Percentiles rank a stretch among this genome's conserved stretches.
Evolutionary conservation across 2,888 invertebrate genomes (phyloP).

Genomic region (Ophion ventricosus): DNA sequence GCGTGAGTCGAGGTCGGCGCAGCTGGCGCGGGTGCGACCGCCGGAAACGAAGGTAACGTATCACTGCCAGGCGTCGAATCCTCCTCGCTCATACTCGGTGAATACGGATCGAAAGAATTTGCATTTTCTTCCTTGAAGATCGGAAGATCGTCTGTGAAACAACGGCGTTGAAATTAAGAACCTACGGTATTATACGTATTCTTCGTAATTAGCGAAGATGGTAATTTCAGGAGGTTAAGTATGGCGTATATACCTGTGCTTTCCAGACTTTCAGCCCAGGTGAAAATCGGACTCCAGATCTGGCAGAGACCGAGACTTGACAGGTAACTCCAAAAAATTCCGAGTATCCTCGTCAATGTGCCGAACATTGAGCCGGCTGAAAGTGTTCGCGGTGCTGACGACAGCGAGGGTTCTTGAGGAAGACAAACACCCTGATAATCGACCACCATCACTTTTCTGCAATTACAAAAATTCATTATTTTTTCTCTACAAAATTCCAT

Average conservation of each 20-base stretch:
- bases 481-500: neutral
- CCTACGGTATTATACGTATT: neutral
- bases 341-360: constrained; percentile 71
- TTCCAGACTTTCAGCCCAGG: constrained; percentile 74
- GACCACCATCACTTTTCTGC: constrained; percentile 91
- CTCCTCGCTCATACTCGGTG: constrained; percentile 82
- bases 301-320: constrained; percentile 78
- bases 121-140: constrained; percentile 76
- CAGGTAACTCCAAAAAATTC: constrained; percentile 76
- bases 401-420: constrained; percentile 80
- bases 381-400: constrained; percentile 80
- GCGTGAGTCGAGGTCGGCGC: constrained; percentile 83
- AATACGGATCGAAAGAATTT: constrained; percentile 75
- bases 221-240: too few species aligned
- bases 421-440: constrained; percentile 96
- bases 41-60: constrained; percentile 82
- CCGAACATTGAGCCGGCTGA: constrained; percentile 74
- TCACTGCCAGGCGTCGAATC: constrained; percentile 81
- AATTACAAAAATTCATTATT: constrained; percentile 42
- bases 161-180: neutral
- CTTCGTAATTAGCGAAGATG: neutral
- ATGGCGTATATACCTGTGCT: constrained; percentile 65
- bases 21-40: constrained; percentile 75
- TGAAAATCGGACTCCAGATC: constrained; percentile 76
- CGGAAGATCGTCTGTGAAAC: constrained; percentile 73